Evolutionary conservation across 2,797 vertebrate species (phyloP).

Genomic region (Galaxias olidus): DNA sequence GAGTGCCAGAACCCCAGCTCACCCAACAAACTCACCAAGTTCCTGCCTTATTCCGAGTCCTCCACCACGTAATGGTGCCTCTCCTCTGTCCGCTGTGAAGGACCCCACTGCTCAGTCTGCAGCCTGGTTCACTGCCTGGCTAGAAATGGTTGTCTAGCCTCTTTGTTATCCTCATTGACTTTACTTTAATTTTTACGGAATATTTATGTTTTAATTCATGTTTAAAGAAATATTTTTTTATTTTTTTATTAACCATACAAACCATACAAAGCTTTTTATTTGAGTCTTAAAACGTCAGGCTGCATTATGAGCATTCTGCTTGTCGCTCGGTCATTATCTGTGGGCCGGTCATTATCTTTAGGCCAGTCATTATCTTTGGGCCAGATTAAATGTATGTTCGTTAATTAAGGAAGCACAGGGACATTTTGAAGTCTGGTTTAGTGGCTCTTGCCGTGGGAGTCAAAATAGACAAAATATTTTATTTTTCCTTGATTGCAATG

Average conservation of each 20-base stretch:
- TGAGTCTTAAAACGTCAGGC: no score
- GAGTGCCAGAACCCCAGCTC: slow-evolving; percentile 76
- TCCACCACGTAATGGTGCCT: slow-evolving; percentile 62
- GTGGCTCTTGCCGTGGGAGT: no score
- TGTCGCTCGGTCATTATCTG: no score
- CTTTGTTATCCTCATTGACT: slow-evolving; percentile 17
- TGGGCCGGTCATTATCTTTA: no score
- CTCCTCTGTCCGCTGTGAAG: background rate
- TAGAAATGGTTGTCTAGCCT: slow-evolving; percentile 8
- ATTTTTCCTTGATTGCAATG: slow-evolving; percentile 7
- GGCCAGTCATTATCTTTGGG: no score
- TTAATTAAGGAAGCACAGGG: no score
- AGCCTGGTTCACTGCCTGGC: slow-evolving; percentile 29
- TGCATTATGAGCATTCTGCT: no score
- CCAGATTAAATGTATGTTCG: no score
- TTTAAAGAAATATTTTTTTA: slow-evolving; percentile 15
- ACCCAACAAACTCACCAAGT: slow-evolving; percentile 83
- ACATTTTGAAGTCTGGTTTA: no score
- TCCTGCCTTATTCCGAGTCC: slow-evolving; percentile 85
- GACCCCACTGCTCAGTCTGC: slow-evolving; percentile 9
- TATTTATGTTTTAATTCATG: slow-evolving; percentile 55
- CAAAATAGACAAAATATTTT: background rate
- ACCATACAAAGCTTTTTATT: background rate
- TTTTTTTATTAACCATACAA: slow-evolving; percentile 5
- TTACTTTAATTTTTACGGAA: slow-evolving; percentile 38